These are phyloP conservation scores for Andrena cerasifolii DNA, from an alignment of 1,140 invertebrate genomes.

Conservation along the genomic window DNA sequence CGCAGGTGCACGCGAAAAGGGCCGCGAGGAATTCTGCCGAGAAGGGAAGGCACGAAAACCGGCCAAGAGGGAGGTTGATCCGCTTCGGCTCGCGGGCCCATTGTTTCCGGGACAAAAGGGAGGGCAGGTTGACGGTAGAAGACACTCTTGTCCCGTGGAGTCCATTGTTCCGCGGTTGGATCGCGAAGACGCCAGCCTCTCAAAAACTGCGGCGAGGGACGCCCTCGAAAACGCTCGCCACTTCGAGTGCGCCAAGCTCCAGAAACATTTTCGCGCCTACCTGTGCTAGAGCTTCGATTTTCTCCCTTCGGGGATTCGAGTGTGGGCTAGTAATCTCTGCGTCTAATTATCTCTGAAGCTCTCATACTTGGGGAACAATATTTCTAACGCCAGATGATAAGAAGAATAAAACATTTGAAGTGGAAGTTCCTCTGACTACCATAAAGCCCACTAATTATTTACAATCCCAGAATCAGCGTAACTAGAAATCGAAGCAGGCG, in stretches of 20 bases:
- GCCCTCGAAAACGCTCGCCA: constrained; percentile 12
- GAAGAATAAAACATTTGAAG: too few species aligned
- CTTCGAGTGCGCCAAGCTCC: background rate
- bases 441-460: too few species aligned
- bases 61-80: background rate
- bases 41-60: too few species aligned
- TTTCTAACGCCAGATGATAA: too few species aligned
- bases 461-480: too few species aligned
- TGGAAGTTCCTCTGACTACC: too few species aligned
- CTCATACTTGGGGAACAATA: too few species aligned
- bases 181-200: constrained; percentile 18
- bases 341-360: too few species aligned
- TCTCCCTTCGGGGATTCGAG: background rate
- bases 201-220: constrained; percentile 17
- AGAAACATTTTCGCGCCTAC: background rate
- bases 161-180: constrained; percentile 22
- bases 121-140: constrained; percentile 3
- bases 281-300: background rate
- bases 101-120: constrained; percentile 36
- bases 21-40: background rate
- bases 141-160: constrained; percentile 16
- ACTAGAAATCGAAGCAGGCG: too few species aligned
- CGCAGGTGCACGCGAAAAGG: background rate
- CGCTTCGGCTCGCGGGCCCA: background rate
- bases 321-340: too few species aligned